Base-by-base conservation (phyloP, 2,797 vertebrate genomes). In the Phataginus tricuspis region DNA sequence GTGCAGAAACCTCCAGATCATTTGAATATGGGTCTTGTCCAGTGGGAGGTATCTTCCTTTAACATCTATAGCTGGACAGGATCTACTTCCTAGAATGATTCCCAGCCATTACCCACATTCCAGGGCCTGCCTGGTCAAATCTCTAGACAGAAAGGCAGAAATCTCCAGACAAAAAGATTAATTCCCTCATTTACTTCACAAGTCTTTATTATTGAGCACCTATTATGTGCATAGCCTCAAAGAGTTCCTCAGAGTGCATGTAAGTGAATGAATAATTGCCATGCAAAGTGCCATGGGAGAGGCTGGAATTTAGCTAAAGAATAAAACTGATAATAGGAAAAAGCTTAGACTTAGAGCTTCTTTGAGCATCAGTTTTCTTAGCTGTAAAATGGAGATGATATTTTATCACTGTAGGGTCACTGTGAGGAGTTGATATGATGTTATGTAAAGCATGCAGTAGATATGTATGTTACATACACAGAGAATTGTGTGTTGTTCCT, bases 1-100 rank as follows among this genome's bases (percentile, higher is more conserved):
- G n/a, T 61, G 59, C 75, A 95, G 21, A 94, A 89, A 86, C 83
- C 29, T 91, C 64, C 37, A 78, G n/a, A 88, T 12, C 39, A 39
- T 12, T 64, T 79, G 4, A 7, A 29, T 84, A 9, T 37, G 23
- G 55, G 31, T 82, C 77, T 95, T 86, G 4, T 13, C 45, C 37
- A 71, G 0, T 10, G 21, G 31, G 29, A 88, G 13, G 27, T 15
- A 64, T 15, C 9, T n/a, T 59, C 31, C 53, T 95, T 89, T 63
- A 37, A 31, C 29, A 42, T 6, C 23, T 37, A 45, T 3, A 85
- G 39, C 77, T 80, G 49, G 72, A 61, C 7, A 71, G 49, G 23
- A 25, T 19, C 39, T 86, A 69, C 23, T 64, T 90, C 39, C 14
- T 79, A 51, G 39, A 89, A 21, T 85, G 19, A 63, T 7, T 82